Evolutionary conservation across 2,797 vertebrate species (phyloP), one percentile per base, ranked within the genome.

Genomic region (Oreonectes daqikongensis): DNA sequence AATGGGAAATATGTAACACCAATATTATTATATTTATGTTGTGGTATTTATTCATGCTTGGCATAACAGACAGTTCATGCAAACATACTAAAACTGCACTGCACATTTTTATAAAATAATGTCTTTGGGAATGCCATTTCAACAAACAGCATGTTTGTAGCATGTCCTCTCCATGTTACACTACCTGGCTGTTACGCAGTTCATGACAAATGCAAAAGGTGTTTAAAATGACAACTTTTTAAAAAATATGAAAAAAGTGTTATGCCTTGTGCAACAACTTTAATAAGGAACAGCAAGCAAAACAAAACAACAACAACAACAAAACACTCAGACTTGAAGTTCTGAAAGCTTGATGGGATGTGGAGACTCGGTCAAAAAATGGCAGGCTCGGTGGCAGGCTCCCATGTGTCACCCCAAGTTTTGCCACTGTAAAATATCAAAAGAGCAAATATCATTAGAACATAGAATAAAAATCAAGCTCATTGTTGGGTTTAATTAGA

Each of bases 11-110:
- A 38, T 38, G 35, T 10, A 38, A 38, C 35, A 38, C 5, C 35
- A 38, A 38, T 38, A 6, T 38, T 38, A 38, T 42, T 15, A 40
- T 0, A 22, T 22, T 22, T 17, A 64, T 24, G 0, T 11, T 38
- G 18, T 38, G 30, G 60, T 20, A 38, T 63, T 63, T 63, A 14
- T 63, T 63, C 10, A 63, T 63, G 60, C 11, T 11, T 61, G n/a
- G 2, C 60, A 38, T 14, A 63, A 35, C 30, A 61, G 59, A 60
- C 59, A 61, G 28, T 35, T 35, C 7, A 32, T 30, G 57, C 11
- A 35, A 18, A 35, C 7, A 38, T 20, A 63, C 32, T 17, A 44
- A 15, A 44, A 44, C 11, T 44, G 42, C 42, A 44, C 42, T 44
- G 42, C 14, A 44, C 2, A 44, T 44, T 12, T 15, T 44, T 44